Percentiles rank a stretch among this genome's conserved stretches.
These are phyloP conservation scores for Lochmaea capreae DNA, from an alignment of 2,888 invertebrate genomes.

Conservation along the genomic window DNA sequence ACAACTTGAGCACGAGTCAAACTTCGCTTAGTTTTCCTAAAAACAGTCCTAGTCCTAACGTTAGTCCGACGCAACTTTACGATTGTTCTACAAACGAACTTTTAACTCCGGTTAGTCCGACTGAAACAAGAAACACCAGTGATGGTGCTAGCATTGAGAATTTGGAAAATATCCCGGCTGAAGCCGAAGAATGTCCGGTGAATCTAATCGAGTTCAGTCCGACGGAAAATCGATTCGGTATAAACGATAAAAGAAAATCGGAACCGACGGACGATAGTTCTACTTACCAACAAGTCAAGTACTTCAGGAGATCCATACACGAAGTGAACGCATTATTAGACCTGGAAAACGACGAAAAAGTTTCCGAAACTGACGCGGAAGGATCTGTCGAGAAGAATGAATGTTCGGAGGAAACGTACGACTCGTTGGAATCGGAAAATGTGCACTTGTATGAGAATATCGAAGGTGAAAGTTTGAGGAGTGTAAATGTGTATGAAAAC, in stretches of 20 bases:
- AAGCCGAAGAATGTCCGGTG: constrained; percentile 46
- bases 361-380: constrained; percentile 41
- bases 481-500: constrained; percentile 42
- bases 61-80: constrained; percentile 57
- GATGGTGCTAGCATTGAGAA: constrained; percentile 49
- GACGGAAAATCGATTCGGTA: constrained; percentile 37
- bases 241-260: constrained; percentile 61
- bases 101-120: constrained; percentile 46
- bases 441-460: constrained; percentile 61
- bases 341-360: constrained; percentile 53
- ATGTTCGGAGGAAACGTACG: constrained; percentile 51
- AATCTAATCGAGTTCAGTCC: constrained; percentile 61
- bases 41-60: constrained; percentile 59
- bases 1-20: constrained; percentile 65
- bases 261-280: constrained; percentile 63
- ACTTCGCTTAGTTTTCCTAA: constrained; percentile 62
- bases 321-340: constrained; percentile 76
- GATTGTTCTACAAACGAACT: constrained; percentile 47
- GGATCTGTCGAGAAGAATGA: constrained; percentile 31
- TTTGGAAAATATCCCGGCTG: constrained; percentile 34
- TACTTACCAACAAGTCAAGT: constrained; percentile 82
- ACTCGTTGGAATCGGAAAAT: constrained; percentile 57
- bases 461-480: constrained; percentile 48
- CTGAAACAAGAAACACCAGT: constrained; percentile 49
- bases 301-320: constrained; percentile 78